Evolutionary conservation across 2,797 vertebrate genomes (phyloP), one percentile per base, ranked within the genome.

Genomic region (Martes flavigula): DNA sequence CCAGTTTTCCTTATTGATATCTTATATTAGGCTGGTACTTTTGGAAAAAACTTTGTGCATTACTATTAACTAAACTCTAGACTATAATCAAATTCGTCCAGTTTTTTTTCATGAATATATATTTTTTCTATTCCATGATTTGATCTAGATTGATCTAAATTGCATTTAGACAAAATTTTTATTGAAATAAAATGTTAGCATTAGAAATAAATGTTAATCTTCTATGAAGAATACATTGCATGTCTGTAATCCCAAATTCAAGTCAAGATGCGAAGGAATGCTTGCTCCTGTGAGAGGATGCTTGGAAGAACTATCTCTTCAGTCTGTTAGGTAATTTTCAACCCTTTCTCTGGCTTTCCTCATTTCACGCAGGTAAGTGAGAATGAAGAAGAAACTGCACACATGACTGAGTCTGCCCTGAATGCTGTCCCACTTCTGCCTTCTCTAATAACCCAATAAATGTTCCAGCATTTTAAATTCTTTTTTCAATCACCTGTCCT

Each of bases 311-410:
- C 68, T 68, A 81, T 91, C 97, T 97, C 73, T 91, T 54, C 94
- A 91, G 96, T 97, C 90, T 94, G 58, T n/a, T 78, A 84, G 96
- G 96, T 87, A 94, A 48, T 89, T 95, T 51, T 40, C 91, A 96
- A 92, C 83, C 94, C 88, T 73, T 58, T 88, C 60, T 82, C 86
- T 87, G 94, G 27, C 56, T 96, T 94, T 94, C 62, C 87, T 97
- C 94, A 85, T 98, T 97, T 97, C 17, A 58, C 92, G 88, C 81
- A 77, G 91, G 21, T 97, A 95, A 97, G 70, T 77, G 96, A 96
- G 93, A 90, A 81, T 54, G 86, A 66, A 93, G 94, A 92, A 97
- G 91, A 54, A 96, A 97, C 15, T 66, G 43, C 68, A 94, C 73
- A 32, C 51, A 73, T 46, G 73, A 95, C 85, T 96, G 90, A 79